A percentile compares a stretch with the other conserved stretches of the same genome.
Conservation (phyloP, 2,113 vertebrate genomes). For the Corydoras maculifer region DNA sequence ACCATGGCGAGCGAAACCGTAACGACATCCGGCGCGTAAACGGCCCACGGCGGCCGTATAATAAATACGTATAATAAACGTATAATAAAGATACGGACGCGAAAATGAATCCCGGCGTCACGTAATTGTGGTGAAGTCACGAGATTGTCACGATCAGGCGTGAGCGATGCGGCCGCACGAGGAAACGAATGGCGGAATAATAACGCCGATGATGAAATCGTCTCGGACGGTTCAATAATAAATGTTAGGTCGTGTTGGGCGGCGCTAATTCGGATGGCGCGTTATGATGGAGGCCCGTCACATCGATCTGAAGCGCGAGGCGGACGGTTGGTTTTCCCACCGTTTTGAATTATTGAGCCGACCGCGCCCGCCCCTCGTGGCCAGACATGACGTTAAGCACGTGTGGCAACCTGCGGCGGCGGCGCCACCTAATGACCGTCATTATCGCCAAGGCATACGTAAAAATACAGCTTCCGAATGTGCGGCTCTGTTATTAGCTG, state of each 20-base stretch:
- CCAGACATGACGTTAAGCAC: slow-evolving; percentile 20
- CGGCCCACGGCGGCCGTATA: too few relatives aligned
- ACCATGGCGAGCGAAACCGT: too few relatives aligned
- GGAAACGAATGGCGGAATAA: slow-evolving; percentile 32
- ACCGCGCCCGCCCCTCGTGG: slow-evolving; percentile 37
- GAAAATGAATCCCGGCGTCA: too few relatives aligned
- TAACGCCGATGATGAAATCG: slow-evolving; percentile 38
- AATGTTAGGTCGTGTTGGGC: slow-evolving; percentile 38
- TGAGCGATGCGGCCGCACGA: neutral
- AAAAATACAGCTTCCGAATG: slow-evolving; percentile 78
- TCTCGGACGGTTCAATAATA: slow-evolving; percentile 42
- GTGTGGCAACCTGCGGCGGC: slow-evolving; percentile 34
- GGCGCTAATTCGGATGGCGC: slow-evolving; percentile 14
- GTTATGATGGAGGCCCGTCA: slow-evolving; percentile 47
- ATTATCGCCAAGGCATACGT: slow-evolving; percentile 72
- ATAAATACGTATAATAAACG: too few relatives aligned
- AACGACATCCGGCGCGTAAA: too few relatives aligned
- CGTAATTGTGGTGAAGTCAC: neutral
- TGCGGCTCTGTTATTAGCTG: slow-evolving; percentile 93
- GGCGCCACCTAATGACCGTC: slow-evolving; percentile 67
- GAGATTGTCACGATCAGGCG: slow-evolving; percentile 26
- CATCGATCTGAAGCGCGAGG: slow-evolving; percentile 43
- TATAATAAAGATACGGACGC: too few relatives aligned
- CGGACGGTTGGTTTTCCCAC: slow-evolving; percentile 39
- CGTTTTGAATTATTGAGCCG: slow-evolving; percentile 51